Evolutionary conservation across 2,113 vertebrate species (phyloP), one percentile per base, ranked within the genome.

Genomic region (Calypte anna): DNA sequence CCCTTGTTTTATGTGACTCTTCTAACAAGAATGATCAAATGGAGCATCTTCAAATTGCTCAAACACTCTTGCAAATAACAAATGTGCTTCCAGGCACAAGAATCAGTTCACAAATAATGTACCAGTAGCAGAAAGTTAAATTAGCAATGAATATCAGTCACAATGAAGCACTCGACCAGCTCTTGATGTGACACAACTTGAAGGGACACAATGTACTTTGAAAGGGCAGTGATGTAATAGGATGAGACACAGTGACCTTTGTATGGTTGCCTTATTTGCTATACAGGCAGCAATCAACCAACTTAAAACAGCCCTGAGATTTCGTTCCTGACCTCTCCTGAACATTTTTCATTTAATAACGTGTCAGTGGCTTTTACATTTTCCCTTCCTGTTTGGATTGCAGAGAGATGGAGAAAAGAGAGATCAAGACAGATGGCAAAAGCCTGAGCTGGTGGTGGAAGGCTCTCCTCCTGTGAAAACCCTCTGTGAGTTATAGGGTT

Each of bases 191-290:
- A 97, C 96, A 96, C 91, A 90, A 96, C 93, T 95, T 91, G 91
- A 96, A 95, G 90, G 94, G 94, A 97, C 95, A 96, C 93, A 95
- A 91, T 93, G 95, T 96, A 94, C 93, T 97, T 86, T 94, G 93
- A 96, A 97, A 96, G 94, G 93, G 92, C 94, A 92, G 88, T 96
- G 96, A 97, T 96, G 92, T 96, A 96, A 97, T 93, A 94, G 88
- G 96, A 96, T 94, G 96, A 95, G 96, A 96, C 94, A 88, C 40
- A 12, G 89, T 95, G 92, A 97, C 94, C 94, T 96, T 97, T 96
- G 92, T 91, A 92, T 85, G 91, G 91, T 80, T 94, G 86, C 92
- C 91, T 94, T 96, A 96, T 95, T 95, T 89, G 92, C 93, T 93
- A 86, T 94, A 86, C 83, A 91, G 92, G 78, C 92, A 87, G 93